Evolutionary conservation across 2,888 invertebrate species (phyloP).

Genomic region (Gastracanthus pulcherrimus): DNA sequence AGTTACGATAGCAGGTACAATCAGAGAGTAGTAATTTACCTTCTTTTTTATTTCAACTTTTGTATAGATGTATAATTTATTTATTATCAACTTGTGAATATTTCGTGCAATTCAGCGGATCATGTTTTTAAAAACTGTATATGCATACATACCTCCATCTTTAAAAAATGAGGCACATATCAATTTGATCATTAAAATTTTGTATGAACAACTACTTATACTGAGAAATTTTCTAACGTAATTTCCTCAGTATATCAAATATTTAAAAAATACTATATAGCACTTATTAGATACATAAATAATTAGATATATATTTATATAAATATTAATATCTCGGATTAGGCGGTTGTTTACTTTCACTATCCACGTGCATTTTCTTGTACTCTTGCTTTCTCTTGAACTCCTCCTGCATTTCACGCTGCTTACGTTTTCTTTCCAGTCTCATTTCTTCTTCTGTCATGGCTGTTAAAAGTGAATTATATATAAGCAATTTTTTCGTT

Average conservation of each 20-base stretch:
- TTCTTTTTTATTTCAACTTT: no score
- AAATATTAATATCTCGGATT: constrained; percentile 54
- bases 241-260: neutral
- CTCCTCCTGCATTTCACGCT: constrained; percentile 60
- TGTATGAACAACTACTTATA: no score
- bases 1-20: neutral
- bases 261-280: neutral
- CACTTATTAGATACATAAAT: constrained; percentile 6
- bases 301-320: neutral
- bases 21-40: neutral
- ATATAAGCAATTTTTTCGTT: neutral
- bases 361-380: constrained; percentile 34
- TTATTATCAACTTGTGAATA: no score
- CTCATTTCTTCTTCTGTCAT: constrained; percentile 60
- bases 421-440: constrained; percentile 60
- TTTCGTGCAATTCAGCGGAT: neutral
- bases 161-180: no score
- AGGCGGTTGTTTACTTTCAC: neutral
- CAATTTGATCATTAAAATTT: no score
- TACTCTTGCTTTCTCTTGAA: constrained; percentile 56
- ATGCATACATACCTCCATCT: neutral
- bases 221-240: no score
- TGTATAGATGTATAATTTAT: no score
- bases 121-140: neutral
- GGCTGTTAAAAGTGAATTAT: constrained; percentile 17